Evolutionary conservation across 2,888 invertebrate species (phyloP).

Genomic region (Habrosyne pyritoides): DNA sequence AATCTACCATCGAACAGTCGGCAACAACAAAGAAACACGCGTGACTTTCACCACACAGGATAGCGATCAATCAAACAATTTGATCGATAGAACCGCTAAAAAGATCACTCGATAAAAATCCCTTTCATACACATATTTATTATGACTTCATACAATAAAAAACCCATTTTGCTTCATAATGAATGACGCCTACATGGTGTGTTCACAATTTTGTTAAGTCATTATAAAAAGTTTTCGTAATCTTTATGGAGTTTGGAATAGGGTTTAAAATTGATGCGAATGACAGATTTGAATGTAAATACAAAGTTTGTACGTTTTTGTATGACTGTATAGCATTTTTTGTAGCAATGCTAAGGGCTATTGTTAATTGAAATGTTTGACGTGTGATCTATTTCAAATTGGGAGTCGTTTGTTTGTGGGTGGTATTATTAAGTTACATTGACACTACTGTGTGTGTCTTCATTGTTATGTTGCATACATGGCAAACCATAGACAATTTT

Average conservation of each 20-base stretch:
- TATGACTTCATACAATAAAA: conserved; percentile 39
- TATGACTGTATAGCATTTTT: conserved; percentile 28
- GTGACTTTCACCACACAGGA: conserved; percentile 58
- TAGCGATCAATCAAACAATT: conserved; percentile 54
- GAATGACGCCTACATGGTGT: conserved; percentile 36
- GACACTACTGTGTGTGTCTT: background rate
- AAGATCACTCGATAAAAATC: conserved; percentile 34
- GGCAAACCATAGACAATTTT: too few relatives aligned
- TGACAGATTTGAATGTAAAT: background rate
- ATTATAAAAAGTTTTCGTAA: background rate
- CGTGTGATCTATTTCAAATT: conserved; percentile 51
- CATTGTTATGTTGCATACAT: background rate
- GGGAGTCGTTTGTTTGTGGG: conserved; percentile 44
- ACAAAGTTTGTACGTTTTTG: conserved; percentile 1
- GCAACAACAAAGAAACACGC: conserved; percentile 37
- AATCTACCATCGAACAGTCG: conserved; percentile 27
- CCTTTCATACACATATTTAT: conserved; percentile 37
- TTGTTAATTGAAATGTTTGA: conserved; percentile 65
- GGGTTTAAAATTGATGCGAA: conserved; percentile 15
- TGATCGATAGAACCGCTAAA: conserved; percentile 48
- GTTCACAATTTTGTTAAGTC: conserved; percentile 15
- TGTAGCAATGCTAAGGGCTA: conserved; percentile 44
- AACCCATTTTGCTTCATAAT: conserved; percentile 38
- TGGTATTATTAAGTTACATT: conserved; percentile 36
- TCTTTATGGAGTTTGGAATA: conserved; percentile 10